Evolutionary conservation across 2,888 invertebrate genomes (phyloP).

Genomic region (Nomada flava): DNA sequence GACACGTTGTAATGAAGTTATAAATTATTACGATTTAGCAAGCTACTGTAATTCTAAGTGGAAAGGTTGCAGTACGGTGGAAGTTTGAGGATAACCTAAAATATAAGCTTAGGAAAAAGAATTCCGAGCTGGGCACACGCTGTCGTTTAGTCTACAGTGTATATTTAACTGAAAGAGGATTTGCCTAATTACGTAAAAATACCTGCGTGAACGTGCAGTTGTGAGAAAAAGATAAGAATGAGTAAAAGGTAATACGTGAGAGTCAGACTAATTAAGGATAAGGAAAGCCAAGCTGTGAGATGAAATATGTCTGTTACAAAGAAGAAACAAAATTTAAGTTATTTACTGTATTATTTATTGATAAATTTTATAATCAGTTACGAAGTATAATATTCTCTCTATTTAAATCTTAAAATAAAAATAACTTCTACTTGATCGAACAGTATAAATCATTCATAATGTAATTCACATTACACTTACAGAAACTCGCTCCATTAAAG

Average conservation of each 20-base stretch:
- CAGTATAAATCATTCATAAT: no score
- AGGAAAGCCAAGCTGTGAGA: background rate
- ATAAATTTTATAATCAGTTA: no score
- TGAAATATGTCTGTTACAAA: background rate
- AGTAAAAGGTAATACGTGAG: background rate
- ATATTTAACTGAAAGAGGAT: constrained; percentile 5
- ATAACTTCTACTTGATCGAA: no score
- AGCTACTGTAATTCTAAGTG: background rate
- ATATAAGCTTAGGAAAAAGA: background rate
- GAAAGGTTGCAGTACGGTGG: background rate
- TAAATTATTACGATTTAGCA: background rate
- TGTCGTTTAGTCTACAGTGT: background rate
- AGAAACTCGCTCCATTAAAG: no score
- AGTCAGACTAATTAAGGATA: background rate
- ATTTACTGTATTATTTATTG: background rate
- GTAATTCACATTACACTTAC: no score
- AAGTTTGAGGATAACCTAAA: background rate
- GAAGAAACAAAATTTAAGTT: background rate
- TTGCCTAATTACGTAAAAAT: constrained; percentile 11
- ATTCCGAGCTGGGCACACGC: background rate
- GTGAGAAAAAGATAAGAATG: background rate
- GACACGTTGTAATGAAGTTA: background rate
- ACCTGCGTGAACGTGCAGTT: background rate
- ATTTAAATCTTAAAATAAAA: no score
- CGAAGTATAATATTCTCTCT: no score